Percentiles rank a stretch among this genome's conserved stretches.
These are phyloP conservation scores for Dermolepida albohirtum DNA, from an alignment of 2,888 invertebrate species.

Conservation along the genomic window DNA sequence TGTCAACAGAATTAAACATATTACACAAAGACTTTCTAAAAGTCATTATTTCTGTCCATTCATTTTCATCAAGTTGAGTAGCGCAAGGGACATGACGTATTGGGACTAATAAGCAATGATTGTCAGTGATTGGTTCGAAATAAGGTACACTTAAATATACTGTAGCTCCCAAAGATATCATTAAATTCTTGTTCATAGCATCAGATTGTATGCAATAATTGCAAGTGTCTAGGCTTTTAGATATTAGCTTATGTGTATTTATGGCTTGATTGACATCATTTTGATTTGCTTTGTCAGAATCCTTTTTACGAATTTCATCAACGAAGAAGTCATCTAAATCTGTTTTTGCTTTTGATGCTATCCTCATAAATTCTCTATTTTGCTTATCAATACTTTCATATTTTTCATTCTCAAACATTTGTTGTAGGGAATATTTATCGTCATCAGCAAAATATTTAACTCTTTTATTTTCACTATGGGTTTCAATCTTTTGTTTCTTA, in stretches of 20 bases:
- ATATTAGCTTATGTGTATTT: slow-evolving; percentile 77
- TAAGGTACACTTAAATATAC: slow-evolving; percentile 88
- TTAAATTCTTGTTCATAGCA: slow-evolving; percentile 84
- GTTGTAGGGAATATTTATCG: slow-evolving; percentile 85
- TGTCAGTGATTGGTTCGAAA: slow-evolving; percentile 82
- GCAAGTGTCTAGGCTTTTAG: slow-evolving; percentile 83
- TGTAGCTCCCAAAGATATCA: slow-evolving; percentile 83
- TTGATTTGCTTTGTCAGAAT: slow-evolving; percentile 71
- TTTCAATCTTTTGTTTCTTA: slow-evolving; percentile 73
- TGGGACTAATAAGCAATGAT: slow-evolving; percentile 90
- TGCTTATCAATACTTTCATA: slow-evolving; percentile 83
- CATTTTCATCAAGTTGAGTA: slow-evolving; percentile 92
- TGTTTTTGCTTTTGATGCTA: slow-evolving; percentile 76
- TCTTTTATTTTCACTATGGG: slow-evolving; percentile 79
- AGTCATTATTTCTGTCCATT: slow-evolving; percentile 88
- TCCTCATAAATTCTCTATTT: slow-evolving; percentile 82
- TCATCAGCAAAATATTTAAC: slow-evolving; percentile 90
- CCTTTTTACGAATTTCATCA: slow-evolving; percentile 78
- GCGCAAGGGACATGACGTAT: slow-evolving; percentile 83
- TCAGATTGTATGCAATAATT: slow-evolving; percentile 84
- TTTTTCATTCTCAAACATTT: slow-evolving; percentile 88
- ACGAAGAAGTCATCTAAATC: slow-evolving; percentile 90
- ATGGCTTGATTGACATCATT: slow-evolving; percentile 76
- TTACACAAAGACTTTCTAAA: slow-evolving; percentile 80
- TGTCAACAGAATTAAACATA: slow-evolving; percentile 79